Evolutionary conservation across 2,797 vertebrate species (phyloP).

Genomic region (Helarctos malayanus): DNA sequence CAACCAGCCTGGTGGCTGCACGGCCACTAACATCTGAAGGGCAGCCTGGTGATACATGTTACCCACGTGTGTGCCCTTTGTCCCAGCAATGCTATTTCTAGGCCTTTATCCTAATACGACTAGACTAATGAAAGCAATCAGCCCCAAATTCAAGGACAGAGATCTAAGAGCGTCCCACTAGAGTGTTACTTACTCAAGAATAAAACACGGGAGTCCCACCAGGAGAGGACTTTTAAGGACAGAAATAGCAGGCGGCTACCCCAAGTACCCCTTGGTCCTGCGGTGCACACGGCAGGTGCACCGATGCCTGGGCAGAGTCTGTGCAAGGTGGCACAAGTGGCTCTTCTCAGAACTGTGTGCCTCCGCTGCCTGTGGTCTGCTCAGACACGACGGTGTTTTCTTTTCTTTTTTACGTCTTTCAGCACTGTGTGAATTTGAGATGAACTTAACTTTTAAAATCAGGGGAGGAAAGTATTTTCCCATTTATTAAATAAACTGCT

Average conservation of each 20-base stretch:
- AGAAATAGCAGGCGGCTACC: background rate
- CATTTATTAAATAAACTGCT: background rate
- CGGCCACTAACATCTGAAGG: background rate
- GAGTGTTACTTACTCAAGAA: background rate
- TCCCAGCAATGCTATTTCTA: background rate
- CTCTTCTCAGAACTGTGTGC: background rate
- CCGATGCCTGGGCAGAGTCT: fast-evolving
- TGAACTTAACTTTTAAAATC: background rate
- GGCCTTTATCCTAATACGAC: background rate
- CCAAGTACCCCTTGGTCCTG: no score
- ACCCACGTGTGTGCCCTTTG: background rate
- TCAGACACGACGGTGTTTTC: no score
- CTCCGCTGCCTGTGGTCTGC: background rate
- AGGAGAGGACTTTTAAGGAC: background rate
- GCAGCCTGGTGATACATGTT: no score
- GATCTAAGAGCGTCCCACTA: background rate
- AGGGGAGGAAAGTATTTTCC: background rate
- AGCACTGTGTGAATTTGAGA: no score
- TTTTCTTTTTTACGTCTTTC: background rate
- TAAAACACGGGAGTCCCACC: background rate
- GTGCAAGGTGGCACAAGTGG: fast-evolving
- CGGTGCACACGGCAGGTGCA: fast-evolving
- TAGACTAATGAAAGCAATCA: no score
- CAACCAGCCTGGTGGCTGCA: fast-evolving
- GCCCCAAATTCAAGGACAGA: background rate